These are phyloP conservation scores for Odocoileus hemionus DNA, from an alignment of 2,113 vertebrate genomes.

Conservation along the genomic window DNA sequence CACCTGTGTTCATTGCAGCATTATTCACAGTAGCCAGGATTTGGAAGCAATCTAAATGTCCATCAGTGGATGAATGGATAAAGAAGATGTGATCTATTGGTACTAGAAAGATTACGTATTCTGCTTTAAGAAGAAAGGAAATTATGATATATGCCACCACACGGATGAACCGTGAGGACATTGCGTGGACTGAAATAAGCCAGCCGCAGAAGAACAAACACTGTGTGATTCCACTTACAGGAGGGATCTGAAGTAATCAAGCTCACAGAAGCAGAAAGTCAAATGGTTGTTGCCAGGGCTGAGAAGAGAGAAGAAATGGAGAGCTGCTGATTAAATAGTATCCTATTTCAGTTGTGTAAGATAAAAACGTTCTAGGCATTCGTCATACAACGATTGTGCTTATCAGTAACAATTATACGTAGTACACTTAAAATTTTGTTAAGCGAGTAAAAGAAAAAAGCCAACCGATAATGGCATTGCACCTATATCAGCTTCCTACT, in stretches of 20 bases:
- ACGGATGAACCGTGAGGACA: rapidly evolving
- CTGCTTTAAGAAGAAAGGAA: not conserved
- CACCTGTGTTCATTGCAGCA: rapidly evolving
- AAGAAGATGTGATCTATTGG: rapidly evolving
- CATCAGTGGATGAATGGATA: rapidly evolving
- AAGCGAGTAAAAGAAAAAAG: not conserved
- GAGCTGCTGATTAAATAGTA: rapidly evolving
- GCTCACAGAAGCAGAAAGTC: not conserved
- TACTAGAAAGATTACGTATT: not conserved
- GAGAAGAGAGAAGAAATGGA: not conserved
- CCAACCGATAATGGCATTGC: not conserved
- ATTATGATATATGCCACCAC: too few species aligned
- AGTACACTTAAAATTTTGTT: not conserved
- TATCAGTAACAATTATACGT: rapidly evolving
- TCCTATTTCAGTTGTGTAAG: rapidly evolving
- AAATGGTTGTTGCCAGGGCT: not conserved
- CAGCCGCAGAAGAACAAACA: not conserved
- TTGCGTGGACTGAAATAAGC: not conserved
- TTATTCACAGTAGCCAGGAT: not conserved
- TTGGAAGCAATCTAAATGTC: not conserved
- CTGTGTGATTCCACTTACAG: rapidly evolving
- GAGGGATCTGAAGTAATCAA: not conserved
- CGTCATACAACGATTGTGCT: rapidly evolving
- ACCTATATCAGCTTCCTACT: rapidly evolving
- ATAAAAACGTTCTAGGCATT: not conserved